These are phyloP conservation scores for Chesias legatella DNA, from an alignment of 2,888 invertebrate genomes.

Conservation along the genomic window DNA sequence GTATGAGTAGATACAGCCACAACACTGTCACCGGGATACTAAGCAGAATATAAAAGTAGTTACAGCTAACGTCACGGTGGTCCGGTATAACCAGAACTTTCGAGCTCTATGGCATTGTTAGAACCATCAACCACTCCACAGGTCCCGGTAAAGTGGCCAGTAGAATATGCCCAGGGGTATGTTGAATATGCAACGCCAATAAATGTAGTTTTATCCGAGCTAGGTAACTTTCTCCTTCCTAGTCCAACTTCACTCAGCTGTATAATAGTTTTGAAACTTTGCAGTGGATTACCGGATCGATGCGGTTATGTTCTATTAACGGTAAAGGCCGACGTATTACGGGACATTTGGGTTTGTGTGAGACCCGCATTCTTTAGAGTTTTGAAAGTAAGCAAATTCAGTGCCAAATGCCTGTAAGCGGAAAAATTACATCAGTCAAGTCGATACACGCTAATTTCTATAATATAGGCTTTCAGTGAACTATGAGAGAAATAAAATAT, in stretches of 20 bases:
- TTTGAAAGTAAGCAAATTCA: too few species aligned
- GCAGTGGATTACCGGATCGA: conserved; percentile 25
- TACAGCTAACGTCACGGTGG: conserved; percentile 43
- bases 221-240: conserved; percentile 64
- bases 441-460: too few species aligned
- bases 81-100: conserved; percentile 35
- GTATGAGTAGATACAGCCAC: conserved; percentile 30
- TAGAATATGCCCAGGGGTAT: conserved; percentile 52
- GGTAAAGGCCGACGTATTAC: too few species aligned
- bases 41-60: conserved; percentile 65
- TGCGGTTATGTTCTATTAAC: conserved; percentile 10
- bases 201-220: conserved; percentile 70
- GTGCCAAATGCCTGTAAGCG: too few species aligned
- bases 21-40: conserved; percentile 50
- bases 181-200: conserved; percentile 77
- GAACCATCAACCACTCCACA: conserved; percentile 17
- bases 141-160: conserved; percentile 40
- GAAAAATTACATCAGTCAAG: too few species aligned
- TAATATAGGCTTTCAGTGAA: too few species aligned
- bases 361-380: too few species aligned
- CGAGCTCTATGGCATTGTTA: conserved; percentile 13
- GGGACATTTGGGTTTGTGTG: too few species aligned
- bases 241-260: conserved; percentile 34
- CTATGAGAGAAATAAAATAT: too few species aligned
- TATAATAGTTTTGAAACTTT: conserved; percentile 32